Percentiles rank a stretch among this genome's conserved stretches.
phyloP scores from a whole-genome alignment of 2,113 vertebrate genomes.

The Microcebus lehilahytsara region DNA sequence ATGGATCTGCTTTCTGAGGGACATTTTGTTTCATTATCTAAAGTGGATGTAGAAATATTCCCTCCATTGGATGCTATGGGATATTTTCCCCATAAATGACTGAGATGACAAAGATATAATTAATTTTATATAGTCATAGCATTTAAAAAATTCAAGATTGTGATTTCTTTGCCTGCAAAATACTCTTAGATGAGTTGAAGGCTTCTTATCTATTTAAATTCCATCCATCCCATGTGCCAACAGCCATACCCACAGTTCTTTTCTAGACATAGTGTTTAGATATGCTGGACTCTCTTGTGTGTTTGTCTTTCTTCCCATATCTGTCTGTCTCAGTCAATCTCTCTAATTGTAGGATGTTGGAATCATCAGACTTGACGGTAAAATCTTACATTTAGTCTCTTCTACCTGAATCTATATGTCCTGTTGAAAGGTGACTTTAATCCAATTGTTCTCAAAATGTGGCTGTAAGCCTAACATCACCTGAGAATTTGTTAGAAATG shows the following conservation, averaged over 20 bases:
- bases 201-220: background rate
- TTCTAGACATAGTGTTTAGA: background rate
- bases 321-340: background rate
- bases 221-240: background rate
- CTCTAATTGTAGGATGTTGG: background rate
- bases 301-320: background rate
- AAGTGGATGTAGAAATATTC: background rate
- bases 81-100: background rate
- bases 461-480: background rate
- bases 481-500: background rate
- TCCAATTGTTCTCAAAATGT: background rate
- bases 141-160: background rate
- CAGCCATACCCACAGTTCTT: background rate
- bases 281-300: background rate
- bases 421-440: background rate
- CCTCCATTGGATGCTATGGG: no score
- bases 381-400: background rate
- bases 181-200: background rate
- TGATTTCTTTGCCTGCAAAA: background rate
- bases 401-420: background rate
- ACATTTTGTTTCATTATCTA: background rate
- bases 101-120: background rate
- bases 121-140: background rate
- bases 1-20: background rate
- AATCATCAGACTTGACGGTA: background rate